Evolutionary conservation across 2,113 vertebrate genomes (phyloP).

Genomic region (Scatophagus argus): DNA sequence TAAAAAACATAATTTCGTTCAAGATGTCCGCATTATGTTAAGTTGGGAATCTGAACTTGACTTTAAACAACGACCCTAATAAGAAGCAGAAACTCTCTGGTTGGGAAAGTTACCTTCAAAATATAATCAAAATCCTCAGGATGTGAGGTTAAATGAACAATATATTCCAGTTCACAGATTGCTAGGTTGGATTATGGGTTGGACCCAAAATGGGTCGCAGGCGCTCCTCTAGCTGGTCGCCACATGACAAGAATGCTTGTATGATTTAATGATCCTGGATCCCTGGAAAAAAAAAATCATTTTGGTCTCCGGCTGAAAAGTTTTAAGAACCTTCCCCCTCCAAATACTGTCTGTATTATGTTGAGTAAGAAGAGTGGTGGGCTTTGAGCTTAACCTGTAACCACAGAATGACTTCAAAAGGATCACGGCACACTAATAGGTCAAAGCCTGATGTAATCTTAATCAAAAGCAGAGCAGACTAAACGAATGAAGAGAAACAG

Average conservation of each 20-base stretch:
- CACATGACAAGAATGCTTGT: constrained; percentile 70
- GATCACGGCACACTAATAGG: constrained; percentile 81
- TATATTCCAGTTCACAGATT: constrained; percentile 78
- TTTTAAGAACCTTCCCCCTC: constrained; percentile 68
- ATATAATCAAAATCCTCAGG: constrained; percentile 69
- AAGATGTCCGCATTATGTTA: constrained; percentile 49
- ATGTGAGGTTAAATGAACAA: constrained; percentile 75
- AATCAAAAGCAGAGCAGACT: constrained; percentile 76
- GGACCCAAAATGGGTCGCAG: constrained; percentile 73
- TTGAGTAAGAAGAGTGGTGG: constrained; percentile 73
- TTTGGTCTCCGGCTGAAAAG: constrained; percentile 66
- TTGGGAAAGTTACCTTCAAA: constrained; percentile 63
- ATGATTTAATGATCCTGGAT: constrained; percentile 77
- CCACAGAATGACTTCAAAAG: constrained; percentile 82
- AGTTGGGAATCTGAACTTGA: constrained; percentile 45
- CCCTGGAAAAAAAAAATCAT: constrained; percentile 50
- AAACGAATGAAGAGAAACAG: constrained; percentile 84
- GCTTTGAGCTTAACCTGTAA: constrained; percentile 80
- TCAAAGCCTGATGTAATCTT: constrained; percentile 85
- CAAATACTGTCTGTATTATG: constrained; percentile 65
- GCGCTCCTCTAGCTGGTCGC: constrained; percentile 61
- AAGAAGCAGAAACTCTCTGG: constrained; percentile 63
- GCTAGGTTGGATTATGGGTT: constrained; percentile 69
- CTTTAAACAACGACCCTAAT: constrained; percentile 68
- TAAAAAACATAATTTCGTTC: constrained; percentile 14